phyloP scores from a whole-genome alignment of 1,140 invertebrate species.

The Drosophila saltans region DNA sequence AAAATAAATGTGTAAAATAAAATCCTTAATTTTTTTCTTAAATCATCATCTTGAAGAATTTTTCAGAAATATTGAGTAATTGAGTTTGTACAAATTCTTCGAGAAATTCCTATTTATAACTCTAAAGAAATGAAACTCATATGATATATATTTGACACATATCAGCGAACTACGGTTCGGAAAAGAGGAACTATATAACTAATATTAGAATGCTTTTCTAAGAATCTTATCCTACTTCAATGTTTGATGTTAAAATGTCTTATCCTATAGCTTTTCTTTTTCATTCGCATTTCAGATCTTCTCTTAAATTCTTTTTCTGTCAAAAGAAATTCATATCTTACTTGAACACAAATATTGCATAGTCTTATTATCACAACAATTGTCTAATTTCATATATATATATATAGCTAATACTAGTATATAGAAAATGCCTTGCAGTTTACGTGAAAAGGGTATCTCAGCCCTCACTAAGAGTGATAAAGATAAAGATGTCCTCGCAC shows the following conservation, averaged over 20 bases:
- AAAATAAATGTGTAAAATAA: conserved; percentile 79
- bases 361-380: conserved; percentile 4
- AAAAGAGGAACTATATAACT: no score
- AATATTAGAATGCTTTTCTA: no score
- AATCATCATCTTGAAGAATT: background rate
- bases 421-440: conserved; percentile 55
- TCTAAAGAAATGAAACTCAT: no score
- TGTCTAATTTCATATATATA: conserved; percentile 9
- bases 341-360: background rate
- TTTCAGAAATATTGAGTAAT: no score
- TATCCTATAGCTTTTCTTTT: background rate
- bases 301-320: background rate
- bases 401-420: background rate
- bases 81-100: no score
- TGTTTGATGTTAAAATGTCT: background rate
- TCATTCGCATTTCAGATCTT: background rate
- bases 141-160: no score
- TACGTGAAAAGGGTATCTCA: conserved; percentile 47
- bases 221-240: no score
- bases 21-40: conserved; percentile 21
- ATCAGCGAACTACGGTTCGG: no score
- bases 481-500: conserved; percentile 58
- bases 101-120: no score
- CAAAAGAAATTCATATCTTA: background rate
- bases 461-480: conserved; percentile 27